Percentiles rank a stretch among this genome's conserved stretches.
These are phyloP conservation scores for Imbricaverruca yamaguchii DNA, from an alignment of 2,888 invertebrate genomes.

Conservation along the genomic window DNA sequence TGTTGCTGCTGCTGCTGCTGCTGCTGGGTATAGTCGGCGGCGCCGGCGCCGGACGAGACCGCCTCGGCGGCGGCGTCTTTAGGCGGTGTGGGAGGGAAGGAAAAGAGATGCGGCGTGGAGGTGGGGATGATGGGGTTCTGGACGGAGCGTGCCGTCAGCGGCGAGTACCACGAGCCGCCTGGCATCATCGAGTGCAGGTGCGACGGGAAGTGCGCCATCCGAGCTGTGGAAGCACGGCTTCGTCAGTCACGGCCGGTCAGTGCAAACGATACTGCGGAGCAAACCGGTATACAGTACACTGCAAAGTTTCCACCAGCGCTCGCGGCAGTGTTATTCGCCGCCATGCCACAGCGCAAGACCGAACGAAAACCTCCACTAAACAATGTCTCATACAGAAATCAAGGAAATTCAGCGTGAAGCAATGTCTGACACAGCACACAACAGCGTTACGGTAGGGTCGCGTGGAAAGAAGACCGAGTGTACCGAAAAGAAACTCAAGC, in stretches of 20 bases:
- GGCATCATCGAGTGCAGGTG: constrained; percentile 22
- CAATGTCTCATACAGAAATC: too few species aligned
- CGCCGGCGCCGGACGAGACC: background rate
- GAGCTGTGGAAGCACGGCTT: background rate
- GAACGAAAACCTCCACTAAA: background rate
- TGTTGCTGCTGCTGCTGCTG: background rate
- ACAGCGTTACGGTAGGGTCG: too few species aligned
- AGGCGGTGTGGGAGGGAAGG: background rate
- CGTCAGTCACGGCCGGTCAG: too few species aligned
- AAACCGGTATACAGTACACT: too few species aligned
- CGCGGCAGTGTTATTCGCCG: background rate
- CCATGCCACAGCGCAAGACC: background rate
- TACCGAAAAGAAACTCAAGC: too few species aligned
- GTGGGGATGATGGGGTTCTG: constrained; percentile 17
- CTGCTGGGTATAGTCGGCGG: background rate
- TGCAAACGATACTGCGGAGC: background rate
- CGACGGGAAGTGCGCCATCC: constrained; percentile 18
- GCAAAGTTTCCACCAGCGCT: too few species aligned
- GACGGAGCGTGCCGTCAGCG: constrained; percentile 11
- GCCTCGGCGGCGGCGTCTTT: background rate
- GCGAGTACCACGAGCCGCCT: constrained; percentile 8
- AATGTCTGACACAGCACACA: too few species aligned
- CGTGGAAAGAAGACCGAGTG: too few species aligned
- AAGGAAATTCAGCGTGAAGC: too few species aligned
- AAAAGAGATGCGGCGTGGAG: constrained; percentile 4